Conservation (phyloP, 2,797 vertebrate genomes). For the Ciconia nigra region DNA sequence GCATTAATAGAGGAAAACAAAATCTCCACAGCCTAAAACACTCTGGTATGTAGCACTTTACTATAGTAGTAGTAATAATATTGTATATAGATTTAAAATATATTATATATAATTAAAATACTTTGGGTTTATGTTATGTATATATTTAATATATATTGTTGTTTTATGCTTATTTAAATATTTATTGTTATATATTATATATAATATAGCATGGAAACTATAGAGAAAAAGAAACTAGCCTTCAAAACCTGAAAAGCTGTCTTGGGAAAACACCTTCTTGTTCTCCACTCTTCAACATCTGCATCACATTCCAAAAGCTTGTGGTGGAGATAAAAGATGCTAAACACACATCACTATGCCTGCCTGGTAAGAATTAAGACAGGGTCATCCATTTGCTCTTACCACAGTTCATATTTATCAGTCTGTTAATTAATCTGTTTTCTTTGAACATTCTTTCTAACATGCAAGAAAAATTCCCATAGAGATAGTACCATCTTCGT, state of each 20-base stretch:
- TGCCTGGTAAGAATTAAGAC: not conserved
- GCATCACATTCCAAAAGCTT: not conserved
- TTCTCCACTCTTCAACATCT: not conserved
- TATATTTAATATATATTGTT: not conserved
- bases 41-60: not conserved
- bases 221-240: not conserved
- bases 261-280: not conserved
- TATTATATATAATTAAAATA: not conserved
- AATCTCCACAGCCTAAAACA: not conserved
- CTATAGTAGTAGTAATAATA: not conserved
- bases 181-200: not conserved
- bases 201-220: not conserved
- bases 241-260: not conserved
- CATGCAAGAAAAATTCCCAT: not conserved
- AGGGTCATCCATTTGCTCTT: not conserved
- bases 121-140: not conserved
- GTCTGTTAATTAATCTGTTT: not conserved
- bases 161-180: not conserved
- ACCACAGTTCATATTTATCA: not conserved
- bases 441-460: not conserved
- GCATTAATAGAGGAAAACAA: not conserved
- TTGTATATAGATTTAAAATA: not conserved
- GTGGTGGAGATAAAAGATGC: not conserved
- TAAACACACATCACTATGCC: not conserved
- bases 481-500: not conserved